Conservation (phyloP, 2,797 vertebrate species). For the Ctenopoma kingsleyae region DNA sequence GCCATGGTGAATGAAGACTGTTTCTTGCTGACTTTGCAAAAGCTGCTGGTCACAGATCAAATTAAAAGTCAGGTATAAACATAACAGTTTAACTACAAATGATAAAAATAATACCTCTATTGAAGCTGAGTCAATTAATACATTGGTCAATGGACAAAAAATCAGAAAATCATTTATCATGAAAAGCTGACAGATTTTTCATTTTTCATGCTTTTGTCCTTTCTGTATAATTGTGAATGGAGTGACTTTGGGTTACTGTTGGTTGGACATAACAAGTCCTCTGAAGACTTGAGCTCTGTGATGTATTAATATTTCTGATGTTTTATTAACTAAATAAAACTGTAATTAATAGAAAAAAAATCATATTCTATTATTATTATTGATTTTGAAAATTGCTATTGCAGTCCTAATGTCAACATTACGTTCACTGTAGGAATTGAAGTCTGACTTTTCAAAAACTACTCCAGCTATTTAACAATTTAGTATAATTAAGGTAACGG, state of each 20-base stretch:
- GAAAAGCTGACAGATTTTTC: too few species aligned
- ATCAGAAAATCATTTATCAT: not conserved
- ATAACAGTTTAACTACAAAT: not conserved
- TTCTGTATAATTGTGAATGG: too few species aligned
- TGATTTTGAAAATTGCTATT: not conserved
- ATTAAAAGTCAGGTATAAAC: too few species aligned
- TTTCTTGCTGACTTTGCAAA: not conserved
- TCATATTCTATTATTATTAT: too few species aligned
- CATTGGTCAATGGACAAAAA: not conserved
- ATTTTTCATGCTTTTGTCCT: too few species aligned
- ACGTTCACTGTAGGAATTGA: not conserved
- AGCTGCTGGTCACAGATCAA: too few species aligned
- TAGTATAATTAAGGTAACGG: too few species aligned
- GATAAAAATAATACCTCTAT: not conserved
- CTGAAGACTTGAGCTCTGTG: not conserved
- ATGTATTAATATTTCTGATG: not conserved
- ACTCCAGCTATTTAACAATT: not conserved
- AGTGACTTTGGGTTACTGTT: not conserved
- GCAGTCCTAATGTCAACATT: not conserved
- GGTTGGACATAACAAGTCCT: not conserved
- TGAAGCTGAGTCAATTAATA: not conserved
- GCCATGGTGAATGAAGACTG: not conserved
- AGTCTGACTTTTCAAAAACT: not conserved
- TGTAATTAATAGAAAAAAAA: not conserved
- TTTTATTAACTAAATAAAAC: not conserved